Percentiles rank a stretch among this genome's conserved stretches.
Evolutionary conservation across 2,797 vertebrate genomes (phyloP).

Genomic region (Silurus lanzhouensis): DNA sequence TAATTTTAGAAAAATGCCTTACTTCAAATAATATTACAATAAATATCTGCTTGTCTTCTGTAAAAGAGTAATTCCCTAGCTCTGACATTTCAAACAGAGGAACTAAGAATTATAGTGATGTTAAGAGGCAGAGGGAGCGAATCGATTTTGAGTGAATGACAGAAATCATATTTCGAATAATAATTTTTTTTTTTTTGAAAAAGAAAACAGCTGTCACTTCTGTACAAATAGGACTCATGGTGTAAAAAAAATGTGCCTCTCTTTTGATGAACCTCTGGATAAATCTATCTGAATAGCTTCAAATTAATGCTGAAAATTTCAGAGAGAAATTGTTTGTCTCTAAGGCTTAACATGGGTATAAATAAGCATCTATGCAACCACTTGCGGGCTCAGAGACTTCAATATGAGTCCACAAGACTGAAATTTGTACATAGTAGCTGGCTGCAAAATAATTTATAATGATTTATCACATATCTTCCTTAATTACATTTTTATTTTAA

Average conservation of each 20-base stretch:
- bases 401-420: neutral
- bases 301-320: constrained; percentile 64
- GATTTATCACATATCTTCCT: neutral
- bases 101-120: constrained; percentile 67
- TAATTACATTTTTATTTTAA: neutral
- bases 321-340: constrained; percentile 54
- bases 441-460: neutral
- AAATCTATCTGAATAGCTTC: constrained; percentile 58
- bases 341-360: constrained; percentile 66
- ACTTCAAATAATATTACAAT: constrained; percentile 65
- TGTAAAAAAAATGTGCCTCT: constrained; percentile 57
- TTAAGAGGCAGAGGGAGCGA: constrained; percentile 68
- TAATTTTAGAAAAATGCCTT: constrained; percentile 17
- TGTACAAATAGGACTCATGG: constrained; percentile 61
- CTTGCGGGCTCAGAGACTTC: constrained; percentile 59
- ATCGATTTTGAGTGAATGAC: constrained; percentile 76
- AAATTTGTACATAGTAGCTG: neutral
- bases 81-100: constrained; percentile 65
- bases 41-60: constrained; percentile 68
- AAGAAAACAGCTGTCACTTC: constrained; percentile 37
- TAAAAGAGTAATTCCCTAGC: constrained; percentile 62
- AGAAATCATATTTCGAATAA: constrained; percentile 68
- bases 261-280: constrained; percentile 62
- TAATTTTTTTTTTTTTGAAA: constrained; percentile 59
- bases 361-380: constrained; percentile 64